Evolutionary conservation across 1,140 invertebrate genomes (phyloP).

Genomic region (Saccostrea echinata): DNA sequence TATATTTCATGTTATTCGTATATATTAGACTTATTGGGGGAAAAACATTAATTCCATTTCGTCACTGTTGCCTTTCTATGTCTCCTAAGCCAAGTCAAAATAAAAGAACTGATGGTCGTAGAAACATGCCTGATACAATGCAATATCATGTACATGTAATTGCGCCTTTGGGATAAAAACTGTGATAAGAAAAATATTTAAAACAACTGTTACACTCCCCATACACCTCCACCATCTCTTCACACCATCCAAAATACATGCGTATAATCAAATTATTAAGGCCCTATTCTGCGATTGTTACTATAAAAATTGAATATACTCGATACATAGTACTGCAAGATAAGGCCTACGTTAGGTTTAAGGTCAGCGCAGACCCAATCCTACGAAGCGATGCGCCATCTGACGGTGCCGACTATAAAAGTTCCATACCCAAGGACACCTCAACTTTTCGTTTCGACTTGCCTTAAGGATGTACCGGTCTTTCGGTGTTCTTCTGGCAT

Average conservation of each 20-base stretch:
- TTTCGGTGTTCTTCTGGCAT: conserved; percentile 60
- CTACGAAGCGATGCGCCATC: background rate
- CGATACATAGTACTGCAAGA: background rate
- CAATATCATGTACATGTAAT: no score
- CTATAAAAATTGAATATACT: background rate
- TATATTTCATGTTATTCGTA: no score
- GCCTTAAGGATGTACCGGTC: conserved; percentile 59
- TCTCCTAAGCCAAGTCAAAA: no score
- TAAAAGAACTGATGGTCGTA: no score
- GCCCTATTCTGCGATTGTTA: background rate
- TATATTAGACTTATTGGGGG: no score
- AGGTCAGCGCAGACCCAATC: conserved; percentile 23
- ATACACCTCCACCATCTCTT: background rate
- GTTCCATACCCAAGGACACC: background rate
- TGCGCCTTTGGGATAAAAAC: no score
- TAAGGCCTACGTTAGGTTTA: conserved; percentile 17
- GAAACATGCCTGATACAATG: no score
- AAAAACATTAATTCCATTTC: no score
- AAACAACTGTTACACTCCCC: no score
- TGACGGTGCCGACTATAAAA: conserved; percentile 20
- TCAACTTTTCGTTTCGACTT: conserved; percentile 41
- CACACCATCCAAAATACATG: background rate
- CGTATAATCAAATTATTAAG: background rate
- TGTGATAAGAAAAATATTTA: no score
- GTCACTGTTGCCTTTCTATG: no score